Percentiles rank a stretch among this genome's conserved stretches.
Evolutionary conservation across 2,888 invertebrate genomes (phyloP).

Genomic region (Scrobipalpa costella): DNA sequence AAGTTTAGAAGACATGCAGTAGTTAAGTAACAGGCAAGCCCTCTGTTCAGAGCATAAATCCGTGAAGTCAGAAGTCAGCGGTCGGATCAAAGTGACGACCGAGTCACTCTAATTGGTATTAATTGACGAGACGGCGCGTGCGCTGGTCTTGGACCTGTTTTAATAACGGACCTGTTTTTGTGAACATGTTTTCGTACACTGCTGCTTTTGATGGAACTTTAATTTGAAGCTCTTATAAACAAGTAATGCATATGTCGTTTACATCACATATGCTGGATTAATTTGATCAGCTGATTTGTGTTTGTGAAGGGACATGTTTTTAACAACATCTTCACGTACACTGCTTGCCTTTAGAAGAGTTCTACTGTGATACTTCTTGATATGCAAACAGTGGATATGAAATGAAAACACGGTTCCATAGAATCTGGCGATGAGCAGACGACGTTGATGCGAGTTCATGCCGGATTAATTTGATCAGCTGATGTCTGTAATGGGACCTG

Average conservation of each 20-base stretch:
- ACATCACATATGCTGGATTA: too few relatives aligned
- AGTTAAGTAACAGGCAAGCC: not conserved
- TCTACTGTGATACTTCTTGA: not conserved
- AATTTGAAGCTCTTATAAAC: too few relatives aligned
- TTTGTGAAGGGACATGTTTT: too few relatives aligned
- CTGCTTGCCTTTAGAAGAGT: not conserved
- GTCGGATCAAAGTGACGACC: constrained; percentile 58
- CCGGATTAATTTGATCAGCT: constrained; percentile 5
- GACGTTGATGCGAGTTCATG: constrained; percentile 4
- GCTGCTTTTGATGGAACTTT: not conserved
- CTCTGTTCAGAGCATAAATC: constrained; percentile 36
- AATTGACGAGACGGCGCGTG: constrained; percentile 66
- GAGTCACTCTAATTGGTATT: constrained; percentile 63
- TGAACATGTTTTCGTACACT: not conserved
- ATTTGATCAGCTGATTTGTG: too few relatives aligned
- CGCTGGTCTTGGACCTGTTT: constrained; percentile 62
- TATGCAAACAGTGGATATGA: not conserved
- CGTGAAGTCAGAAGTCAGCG: constrained; percentile 44
- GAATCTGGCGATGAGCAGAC: too few relatives aligned
- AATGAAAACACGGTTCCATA: not conserved
- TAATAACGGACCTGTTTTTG: constrained; percentile 5
- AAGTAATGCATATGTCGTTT: too few relatives aligned
- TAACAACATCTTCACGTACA: not conserved
- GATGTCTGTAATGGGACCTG: too few relatives aligned
- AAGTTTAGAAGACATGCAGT: too few relatives aligned